Conservation (phyloP, 2,797 vertebrate species). For the Aldrovandia affinis region DNA sequence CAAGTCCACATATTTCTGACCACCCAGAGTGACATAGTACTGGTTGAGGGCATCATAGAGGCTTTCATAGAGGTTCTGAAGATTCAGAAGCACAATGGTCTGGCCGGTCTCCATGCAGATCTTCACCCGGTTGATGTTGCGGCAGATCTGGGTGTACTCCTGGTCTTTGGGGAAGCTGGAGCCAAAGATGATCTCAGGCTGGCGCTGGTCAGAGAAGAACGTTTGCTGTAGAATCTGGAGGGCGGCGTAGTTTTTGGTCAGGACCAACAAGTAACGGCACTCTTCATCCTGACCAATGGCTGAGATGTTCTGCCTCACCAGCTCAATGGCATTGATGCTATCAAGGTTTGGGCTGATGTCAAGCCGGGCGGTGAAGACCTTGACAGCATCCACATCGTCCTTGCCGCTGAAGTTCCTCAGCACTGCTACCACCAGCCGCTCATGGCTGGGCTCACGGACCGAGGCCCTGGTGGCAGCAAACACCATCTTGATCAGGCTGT, state of each 20-base stretch:
- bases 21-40: constrained; percentile 92
- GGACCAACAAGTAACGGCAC: constrained; percentile 88
- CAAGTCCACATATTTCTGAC: constrained; percentile 94
- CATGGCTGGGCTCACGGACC: constrained; percentile 64
- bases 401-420: constrained; percentile 93
- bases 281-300: constrained; percentile 78
- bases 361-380: constrained; percentile 73
- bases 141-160: constrained; percentile 94
- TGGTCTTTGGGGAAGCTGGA: constrained; percentile 96
- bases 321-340: constrained; percentile 76
- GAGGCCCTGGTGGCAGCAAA: constrained; percentile 78
- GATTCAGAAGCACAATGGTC: constrained; percentile 89
- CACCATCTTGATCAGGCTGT: constrained; percentile 96
- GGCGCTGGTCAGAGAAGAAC: constrained; percentile 73
- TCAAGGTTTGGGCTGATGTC: constrained; percentile 59
- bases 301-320: constrained; percentile 84
- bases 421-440: constrained; percentile 77
- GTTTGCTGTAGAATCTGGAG: constrained; percentile 89
- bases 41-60: constrained; percentile 97
- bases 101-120: constrained; percentile 96
- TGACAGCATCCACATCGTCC: constrained; percentile 77
- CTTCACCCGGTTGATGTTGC: constrained; percentile 95
- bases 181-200: constrained; percentile 94
- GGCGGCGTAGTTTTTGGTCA: constrained; percentile 91
- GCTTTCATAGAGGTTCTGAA: constrained; percentile 97